Percentiles rank a stretch among this genome's conserved stretches.
phyloP scores from a whole-genome alignment of 2,888 invertebrate species.

The Argyra leucocephala region DNA sequence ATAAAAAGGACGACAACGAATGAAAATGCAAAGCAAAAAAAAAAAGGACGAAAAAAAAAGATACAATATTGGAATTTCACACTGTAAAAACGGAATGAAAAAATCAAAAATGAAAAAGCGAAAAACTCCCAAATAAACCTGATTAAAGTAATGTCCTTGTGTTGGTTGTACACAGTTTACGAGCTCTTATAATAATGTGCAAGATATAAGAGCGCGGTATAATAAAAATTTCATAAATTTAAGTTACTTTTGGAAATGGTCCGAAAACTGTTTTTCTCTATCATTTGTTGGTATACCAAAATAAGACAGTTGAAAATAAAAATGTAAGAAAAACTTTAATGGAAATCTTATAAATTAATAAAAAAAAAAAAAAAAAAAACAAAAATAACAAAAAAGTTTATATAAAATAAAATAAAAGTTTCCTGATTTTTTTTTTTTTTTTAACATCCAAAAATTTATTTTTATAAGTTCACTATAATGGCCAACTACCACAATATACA shows the following conservation, averaged over 20 bases:
- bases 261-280: not conserved
- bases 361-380: not conserved
- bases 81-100: not conserved
- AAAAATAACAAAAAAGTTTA: too few relatives aligned
- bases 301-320: not conserved
- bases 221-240: not conserved
- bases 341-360: slow-evolving; percentile 6
- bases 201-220: not conserved
- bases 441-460: not conserved
- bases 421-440: too few relatives aligned
- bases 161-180: slow-evolving; percentile 1
- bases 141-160: slow-evolving; percentile 6
- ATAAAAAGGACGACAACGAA: not conserved
- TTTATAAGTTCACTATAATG: not conserved
- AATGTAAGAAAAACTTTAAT: not conserved
- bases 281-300: not conserved
- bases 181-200: not conserved
- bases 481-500: not conserved
- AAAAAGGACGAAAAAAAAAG: not conserved
- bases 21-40: not conserved
- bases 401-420: not conserved
- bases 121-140: not conserved
- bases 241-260: not conserved
- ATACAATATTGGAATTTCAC: not conserved
- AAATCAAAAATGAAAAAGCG: not conserved